Percentiles rank a stretch among this genome's conserved stretches.
These are phyloP conservation scores for Platerodrilus igneus DNA, from an alignment of 2,888 invertebrate species.

Conservation along the genomic window DNA sequence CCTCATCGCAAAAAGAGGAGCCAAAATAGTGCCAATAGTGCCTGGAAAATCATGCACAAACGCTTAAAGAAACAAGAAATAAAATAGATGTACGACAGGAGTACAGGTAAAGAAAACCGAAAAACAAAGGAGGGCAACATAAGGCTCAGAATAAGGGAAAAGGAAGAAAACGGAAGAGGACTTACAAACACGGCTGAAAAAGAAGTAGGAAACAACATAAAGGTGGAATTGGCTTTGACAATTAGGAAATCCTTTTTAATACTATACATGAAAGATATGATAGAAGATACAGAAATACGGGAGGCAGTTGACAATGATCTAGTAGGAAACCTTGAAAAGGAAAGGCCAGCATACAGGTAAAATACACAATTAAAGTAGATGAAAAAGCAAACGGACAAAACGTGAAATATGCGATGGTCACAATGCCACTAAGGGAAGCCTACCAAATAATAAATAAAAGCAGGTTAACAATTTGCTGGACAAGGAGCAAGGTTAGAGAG, in stretches of 20 bases:
- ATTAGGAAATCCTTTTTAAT: conserved; percentile 1
- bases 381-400: not conserved
- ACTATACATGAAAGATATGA: not conserved
- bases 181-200: not conserved
- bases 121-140: not conserved
- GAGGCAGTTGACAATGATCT: not conserved
- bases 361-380: not conserved
- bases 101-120: not conserved
- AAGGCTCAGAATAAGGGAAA: not conserved
- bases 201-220: not conserved
- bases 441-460: no score
- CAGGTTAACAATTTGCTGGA: no score
- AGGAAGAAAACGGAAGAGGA: not conserved
- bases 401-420: conserved; percentile 1
- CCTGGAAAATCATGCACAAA: not conserved
- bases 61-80: no score
- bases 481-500: no score
- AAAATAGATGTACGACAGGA: not conserved
- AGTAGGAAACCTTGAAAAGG: not conserved
- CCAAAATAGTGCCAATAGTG: no score
- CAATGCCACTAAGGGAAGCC: no score
- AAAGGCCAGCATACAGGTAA: not conserved
- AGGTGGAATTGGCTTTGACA: not conserved
- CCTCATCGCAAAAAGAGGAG: no score
- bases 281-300: not conserved